Percentiles rank a stretch among this genome's conserved stretches.
phyloP scores from a whole-genome alignment of 23 tunicate species.

The Styela clava region DNA sequence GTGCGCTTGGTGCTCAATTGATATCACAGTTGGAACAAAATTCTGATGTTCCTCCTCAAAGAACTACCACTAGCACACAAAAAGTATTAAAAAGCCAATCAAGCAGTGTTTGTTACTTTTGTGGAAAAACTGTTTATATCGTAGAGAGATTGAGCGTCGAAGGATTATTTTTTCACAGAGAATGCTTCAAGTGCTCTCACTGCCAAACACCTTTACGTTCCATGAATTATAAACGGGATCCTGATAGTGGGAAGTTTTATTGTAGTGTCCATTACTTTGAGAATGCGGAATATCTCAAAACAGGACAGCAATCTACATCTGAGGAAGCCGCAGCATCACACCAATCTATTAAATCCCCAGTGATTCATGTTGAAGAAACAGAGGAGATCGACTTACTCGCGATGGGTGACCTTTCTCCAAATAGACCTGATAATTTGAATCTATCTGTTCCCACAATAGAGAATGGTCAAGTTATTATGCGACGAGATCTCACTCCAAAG shows the following conservation, averaged over 20 bases:
- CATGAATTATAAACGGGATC: constrained; percentile 44
- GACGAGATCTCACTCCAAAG: constrained; percentile 18
- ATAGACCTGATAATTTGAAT: neutral
- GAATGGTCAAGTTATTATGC: constrained; percentile 23
- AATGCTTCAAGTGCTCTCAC: constrained; percentile 85
- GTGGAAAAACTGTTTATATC: constrained; percentile 67
- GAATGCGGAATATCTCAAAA: constrained; percentile 33
- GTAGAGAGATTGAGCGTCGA: constrained; percentile 79
- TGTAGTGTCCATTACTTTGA: constrained; percentile 53
- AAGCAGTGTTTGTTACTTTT: constrained; percentile 77
- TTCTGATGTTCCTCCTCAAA: constrained; percentile 20
- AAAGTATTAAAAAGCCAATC: constrained; percentile 13
- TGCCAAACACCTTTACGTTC: constrained; percentile 50
- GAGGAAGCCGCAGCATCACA: neutral
- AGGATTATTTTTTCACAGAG: constrained; percentile 87
- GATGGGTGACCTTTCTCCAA: neutral
- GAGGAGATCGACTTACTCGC: neutral
- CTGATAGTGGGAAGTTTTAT: constrained; percentile 49
- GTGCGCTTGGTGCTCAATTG: constrained; percentile 70
- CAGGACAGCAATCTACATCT: neutral
- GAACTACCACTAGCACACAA: neutral
- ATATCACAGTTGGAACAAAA: constrained; percentile 82
- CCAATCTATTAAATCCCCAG: neutral
- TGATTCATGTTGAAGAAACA: neutral
- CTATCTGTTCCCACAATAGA: constrained; percentile 25